A percentile compares a stretch with the other conserved stretches of the same genome.
phyloP scores from a whole-genome alignment of 1,140 invertebrate species.

The Lepidotrigona ventralis region DNA sequence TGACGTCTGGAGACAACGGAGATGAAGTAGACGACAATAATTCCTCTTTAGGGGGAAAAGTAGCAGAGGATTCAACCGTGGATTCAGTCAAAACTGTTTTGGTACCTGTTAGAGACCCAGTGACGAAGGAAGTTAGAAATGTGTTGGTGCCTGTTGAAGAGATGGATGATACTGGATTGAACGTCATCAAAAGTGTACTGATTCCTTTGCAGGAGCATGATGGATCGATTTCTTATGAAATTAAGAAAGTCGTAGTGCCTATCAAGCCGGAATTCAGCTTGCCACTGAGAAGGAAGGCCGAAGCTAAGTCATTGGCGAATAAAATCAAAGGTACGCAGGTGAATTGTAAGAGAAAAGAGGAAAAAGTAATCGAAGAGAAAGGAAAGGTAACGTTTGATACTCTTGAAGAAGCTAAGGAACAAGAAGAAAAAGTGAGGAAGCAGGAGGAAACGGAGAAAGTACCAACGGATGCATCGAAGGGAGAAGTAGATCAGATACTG shows the following conservation, averaged over 20 bases:
- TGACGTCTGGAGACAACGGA: background rate
- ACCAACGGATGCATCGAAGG: background rate
- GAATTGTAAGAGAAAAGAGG: background rate
- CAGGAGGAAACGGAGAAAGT: conserved; percentile 67
- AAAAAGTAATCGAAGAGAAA: conserved; percentile 13
- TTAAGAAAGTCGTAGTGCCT: background rate
- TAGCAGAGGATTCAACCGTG: background rate
- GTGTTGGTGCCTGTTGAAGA: background rate
- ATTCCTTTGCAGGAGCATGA: background rate
- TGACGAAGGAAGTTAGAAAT: background rate
- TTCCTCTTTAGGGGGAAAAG: rapidly evolving
- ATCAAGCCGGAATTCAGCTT: background rate
- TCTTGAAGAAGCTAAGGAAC: rapidly evolving
- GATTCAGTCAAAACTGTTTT: background rate
- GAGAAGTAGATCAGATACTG: conserved; percentile 14
- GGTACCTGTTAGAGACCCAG: background rate
- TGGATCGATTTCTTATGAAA: background rate
- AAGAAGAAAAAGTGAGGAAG: conserved; percentile 78
- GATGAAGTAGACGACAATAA: background rate
- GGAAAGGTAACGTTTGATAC: conserved; percentile 14
- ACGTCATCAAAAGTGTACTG: conserved; percentile 25
- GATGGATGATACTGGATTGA: background rate
- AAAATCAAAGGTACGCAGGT: no score
- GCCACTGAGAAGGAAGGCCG: rapidly evolving
- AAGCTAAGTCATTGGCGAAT: background rate